A percentile compares a stretch with the other conserved stretches of the same genome.
Evolutionary conservation across 2,888 invertebrate genomes (phyloP).

Genomic region (Tolmerus cingulatus): DNA sequence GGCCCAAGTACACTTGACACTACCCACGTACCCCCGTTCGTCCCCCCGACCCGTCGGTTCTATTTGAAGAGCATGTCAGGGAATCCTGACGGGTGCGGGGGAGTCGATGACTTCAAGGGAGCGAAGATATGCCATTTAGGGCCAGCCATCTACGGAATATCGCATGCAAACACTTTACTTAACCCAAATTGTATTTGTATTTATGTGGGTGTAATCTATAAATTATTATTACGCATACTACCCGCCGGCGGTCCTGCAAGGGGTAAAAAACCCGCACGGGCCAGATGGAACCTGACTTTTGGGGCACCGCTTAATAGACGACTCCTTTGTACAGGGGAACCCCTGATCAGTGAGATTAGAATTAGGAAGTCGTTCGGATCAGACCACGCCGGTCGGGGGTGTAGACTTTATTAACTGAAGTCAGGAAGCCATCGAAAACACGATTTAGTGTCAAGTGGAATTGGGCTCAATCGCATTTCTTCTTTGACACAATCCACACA

Average conservation of each 20-base stretch:
- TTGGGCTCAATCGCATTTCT: slow-evolving; percentile 5
- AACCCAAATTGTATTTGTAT: slow-evolving; percentile 45
- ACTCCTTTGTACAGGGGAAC: not conserved
- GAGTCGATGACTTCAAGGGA: not conserved
- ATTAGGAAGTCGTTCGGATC: not conserved
- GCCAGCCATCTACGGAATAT: slow-evolving; percentile 18
- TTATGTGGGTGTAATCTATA: slow-evolving; percentile 45
- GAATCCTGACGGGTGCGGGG: not conserved
- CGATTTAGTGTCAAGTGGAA: slow-evolving; percentile 38
- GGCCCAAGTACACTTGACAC: not conserved
- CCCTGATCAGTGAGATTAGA: not conserved
- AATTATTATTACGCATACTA: slow-evolving; percentile 43
- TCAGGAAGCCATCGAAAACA: not conserved
- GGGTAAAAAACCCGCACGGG: slow-evolving; percentile 5
- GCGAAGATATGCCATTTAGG: slow-evolving; percentile 20
- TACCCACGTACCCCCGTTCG: not conserved
- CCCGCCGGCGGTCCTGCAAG: not conserved
- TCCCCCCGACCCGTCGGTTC: not conserved
- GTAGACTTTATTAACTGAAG: slow-evolving; percentile 14
- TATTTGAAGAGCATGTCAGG: slow-evolving; percentile 24
- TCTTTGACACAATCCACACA: not conserved
- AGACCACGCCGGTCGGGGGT: not conserved
- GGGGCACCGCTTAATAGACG: not conserved
- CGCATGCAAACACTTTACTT: slow-evolving; percentile 48
- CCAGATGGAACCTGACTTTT: slow-evolving; percentile 14